These are phyloP conservation scores for Drosophila bipectinata DNA, from an alignment of 1,140 invertebrate genomes.

Conservation along the genomic window DNA sequence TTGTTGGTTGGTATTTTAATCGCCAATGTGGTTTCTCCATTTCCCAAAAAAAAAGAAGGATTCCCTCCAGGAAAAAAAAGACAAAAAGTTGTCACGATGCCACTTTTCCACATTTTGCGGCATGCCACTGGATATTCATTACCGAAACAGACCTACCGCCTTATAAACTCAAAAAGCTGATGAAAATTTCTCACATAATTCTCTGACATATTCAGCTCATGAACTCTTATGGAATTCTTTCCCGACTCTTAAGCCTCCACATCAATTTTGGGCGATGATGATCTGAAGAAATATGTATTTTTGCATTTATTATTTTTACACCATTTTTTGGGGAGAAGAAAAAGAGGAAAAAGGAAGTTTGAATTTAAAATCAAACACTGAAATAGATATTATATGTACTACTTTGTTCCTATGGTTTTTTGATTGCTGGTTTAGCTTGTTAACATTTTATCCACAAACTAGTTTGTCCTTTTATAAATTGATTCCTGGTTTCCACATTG, in stretches of 20 bases:
- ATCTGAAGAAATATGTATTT: neutral
- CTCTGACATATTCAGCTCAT: conserved; percentile 39
- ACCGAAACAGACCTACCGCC: conserved; percentile 32
- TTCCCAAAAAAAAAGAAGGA: neutral
- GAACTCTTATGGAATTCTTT: conserved; percentile 28
- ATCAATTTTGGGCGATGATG: neutral
- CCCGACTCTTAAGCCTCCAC: neutral
- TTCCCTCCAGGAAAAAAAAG: neutral
- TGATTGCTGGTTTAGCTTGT: neutral
- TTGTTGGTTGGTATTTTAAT: conserved; percentile 29
- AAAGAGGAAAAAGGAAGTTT: too few relatives aligned
- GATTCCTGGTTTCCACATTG: conserved; percentile 1
- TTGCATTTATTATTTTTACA: too few relatives aligned
- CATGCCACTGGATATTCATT: conserved; percentile 42
- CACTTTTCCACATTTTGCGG: conserved; percentile 14
- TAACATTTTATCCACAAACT: conserved; percentile 15
- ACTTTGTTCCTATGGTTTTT: neutral
- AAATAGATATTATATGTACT: too few relatives aligned
- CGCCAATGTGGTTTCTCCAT: conserved; percentile 30
- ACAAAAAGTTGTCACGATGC: neutral
- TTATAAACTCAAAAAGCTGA: conserved; percentile 13
- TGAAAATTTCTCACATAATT: conserved; percentile 66
- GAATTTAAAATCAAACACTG: too few relatives aligned
- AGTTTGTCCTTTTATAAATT: conserved; percentile 10
- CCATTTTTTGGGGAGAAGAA: too few relatives aligned